Base-by-base conservation (phyloP, 2,113 vertebrate species). In the Brachyhypopomus occidentalis region DNA sequence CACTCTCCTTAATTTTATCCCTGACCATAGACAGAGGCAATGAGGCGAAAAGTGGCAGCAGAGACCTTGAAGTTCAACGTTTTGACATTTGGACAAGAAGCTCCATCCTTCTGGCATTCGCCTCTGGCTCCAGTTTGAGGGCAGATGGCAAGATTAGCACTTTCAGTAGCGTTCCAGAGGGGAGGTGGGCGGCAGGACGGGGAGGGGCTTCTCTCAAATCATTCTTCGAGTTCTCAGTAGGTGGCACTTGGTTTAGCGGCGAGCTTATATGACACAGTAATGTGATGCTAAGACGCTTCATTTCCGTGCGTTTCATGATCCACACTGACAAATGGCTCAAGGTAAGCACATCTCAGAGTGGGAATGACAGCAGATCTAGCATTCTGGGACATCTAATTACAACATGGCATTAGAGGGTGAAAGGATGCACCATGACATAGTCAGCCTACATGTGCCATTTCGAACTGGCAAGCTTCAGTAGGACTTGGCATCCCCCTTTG, bases 71-170 rank as follows among this genome's bases (percentile, higher is more conserved):
- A 38, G 52, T 45, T 62, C 62, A 83, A 72, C 9, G 48, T 34
- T 72, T 70, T 73, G 81, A 78, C 70, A 83, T 58, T 62, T 78
- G 59, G 45, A 73, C 75, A 67, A 23, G 59, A 72, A 19, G 75
- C 69, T 27, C 22, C 60, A 63, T 81, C 75, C 20, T 67, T n/a
- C n/a, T 63, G 78, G 67, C 60, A 20, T 58, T 25, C 55, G n/a
- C 58, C 20, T 77, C 60, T 77, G 79, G 78, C 78, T 59, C 41
- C 20, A 22, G 4, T 70, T 73, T 72, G 7, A 64, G 71, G 69
- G 73, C 81, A 85, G 84, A 85, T 83, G 81, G 77, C 16, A 70
- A 73, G 76, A 79, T 85, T 79, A 83, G 60, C 81, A 75, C 77
- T 72, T 85, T 85, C 72, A 77, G 48, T 30, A 17, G 60, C 16